Percentiles rank a stretch among this genome's conserved stretches.
Conservation (phyloP, 2,888 invertebrate species). For the Teinopalpus imperialis region DNA sequence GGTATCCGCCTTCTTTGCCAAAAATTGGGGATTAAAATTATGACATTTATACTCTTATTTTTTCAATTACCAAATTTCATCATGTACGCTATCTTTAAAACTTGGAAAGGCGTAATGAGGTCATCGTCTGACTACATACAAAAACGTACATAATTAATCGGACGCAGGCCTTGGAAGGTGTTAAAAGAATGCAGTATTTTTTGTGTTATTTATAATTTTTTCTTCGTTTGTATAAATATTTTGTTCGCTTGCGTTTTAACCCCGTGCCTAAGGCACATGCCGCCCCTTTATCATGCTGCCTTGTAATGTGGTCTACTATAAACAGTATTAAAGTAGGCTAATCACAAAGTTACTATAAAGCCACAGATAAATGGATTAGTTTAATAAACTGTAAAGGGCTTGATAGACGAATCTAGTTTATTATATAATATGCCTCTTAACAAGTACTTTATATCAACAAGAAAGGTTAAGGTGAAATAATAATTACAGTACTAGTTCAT, state of each 20-base stretch:
- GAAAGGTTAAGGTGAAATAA: too few species aligned
- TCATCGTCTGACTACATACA: conserved; percentile 9
- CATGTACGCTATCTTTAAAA: conserved; percentile 1
- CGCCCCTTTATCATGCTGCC: conserved; percentile 14
- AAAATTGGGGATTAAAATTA: too few species aligned
- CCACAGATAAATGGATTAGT: conserved; percentile 17
- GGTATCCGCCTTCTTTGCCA: too few species aligned
- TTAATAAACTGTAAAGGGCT: conserved; percentile 22
- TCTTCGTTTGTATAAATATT: conserved; percentile 5
- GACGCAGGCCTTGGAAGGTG: conserved; percentile 9
- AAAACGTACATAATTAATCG: conserved; percentile 10
- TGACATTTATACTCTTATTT: too few species aligned
- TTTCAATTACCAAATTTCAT: too few species aligned
- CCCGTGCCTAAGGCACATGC: too few species aligned
- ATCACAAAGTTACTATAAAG: conserved; percentile 18
- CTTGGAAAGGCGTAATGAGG: conserved; percentile 18
- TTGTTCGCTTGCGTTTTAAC: too few species aligned
- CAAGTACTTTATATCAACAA: too few species aligned
- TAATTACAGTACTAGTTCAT: too few species aligned
- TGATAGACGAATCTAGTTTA: conserved; percentile 15
- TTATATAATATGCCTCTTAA: background rate
- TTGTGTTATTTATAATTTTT: conserved; percentile 1
- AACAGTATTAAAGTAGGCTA: conserved; percentile 21
- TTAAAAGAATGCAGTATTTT: conserved; percentile 6
- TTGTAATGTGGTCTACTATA: conserved; percentile 11